These are phyloP conservation scores for Candidula unifasciata DNA, from an alignment of 2,888 invertebrate genomes.

Conservation along the genomic window DNA sequence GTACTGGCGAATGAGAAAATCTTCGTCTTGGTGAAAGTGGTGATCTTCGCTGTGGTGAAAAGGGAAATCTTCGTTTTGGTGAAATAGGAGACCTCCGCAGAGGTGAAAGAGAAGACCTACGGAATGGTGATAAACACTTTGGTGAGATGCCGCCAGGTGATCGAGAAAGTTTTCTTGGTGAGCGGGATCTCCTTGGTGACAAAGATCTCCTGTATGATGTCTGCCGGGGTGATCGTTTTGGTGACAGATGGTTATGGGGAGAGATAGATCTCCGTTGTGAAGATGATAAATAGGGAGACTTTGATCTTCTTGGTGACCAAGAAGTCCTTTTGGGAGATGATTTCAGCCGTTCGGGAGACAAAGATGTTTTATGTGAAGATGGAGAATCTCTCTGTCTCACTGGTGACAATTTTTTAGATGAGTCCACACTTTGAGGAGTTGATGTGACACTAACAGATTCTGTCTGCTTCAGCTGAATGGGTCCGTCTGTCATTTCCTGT, in stretches of 20 bases:
- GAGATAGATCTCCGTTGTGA: background rate
- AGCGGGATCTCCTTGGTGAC: constrained; percentile 27
- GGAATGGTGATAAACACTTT: constrained; percentile 8
- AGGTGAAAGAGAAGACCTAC: constrained; percentile 13
- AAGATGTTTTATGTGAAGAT: background rate
- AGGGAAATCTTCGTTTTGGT: constrained; percentile 9
- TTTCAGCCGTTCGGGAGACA: constrained; percentile 8
- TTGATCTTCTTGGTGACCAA: constrained; percentile 34
- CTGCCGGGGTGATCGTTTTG: background rate
- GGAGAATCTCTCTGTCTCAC: constrained; percentile 5
- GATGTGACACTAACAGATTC: background rate
- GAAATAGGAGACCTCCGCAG: constrained; percentile 2
- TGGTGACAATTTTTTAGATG: constrained; percentile 3
- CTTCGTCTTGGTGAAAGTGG: background rate
- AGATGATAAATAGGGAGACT: background rate
- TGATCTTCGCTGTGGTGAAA: background rate
- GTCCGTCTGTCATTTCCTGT: background rate
- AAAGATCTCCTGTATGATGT: background rate
- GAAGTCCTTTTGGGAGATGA: constrained; percentile 7
- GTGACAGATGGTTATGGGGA: background rate
- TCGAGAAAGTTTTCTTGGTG: background rate
- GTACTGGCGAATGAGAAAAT: background rate
- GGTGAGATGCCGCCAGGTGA: constrained; percentile 17
- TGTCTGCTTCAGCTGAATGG: background rate
- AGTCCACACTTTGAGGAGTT: background rate